phyloP scores from a whole-genome alignment of 1,140 invertebrate genomes.

The Caerostris darwini region DNA sequence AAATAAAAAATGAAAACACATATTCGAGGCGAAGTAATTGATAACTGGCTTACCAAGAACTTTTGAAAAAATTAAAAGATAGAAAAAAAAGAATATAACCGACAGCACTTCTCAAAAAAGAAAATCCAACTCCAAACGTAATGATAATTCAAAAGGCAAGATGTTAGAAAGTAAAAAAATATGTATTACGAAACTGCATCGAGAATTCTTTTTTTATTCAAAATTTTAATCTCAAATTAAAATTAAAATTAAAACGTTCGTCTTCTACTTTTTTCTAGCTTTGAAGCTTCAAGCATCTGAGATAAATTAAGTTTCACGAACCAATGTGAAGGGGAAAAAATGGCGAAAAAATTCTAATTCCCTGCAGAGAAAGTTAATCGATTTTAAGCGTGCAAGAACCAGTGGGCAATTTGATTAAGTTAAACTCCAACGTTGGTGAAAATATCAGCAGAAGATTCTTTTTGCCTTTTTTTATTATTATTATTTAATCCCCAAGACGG shows the following conservation, averaged over 20 bases:
- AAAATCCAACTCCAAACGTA: no score
- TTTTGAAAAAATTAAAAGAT: no score
- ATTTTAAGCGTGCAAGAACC: neutral
- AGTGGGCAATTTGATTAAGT: constrained; percentile 2
- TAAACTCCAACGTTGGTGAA: neutral
- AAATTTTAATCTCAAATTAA: constrained; percentile 30
- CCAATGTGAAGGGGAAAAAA: neutral
- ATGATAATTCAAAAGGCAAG: neutral
- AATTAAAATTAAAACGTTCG: constrained; percentile 18
- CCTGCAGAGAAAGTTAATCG: neutral
- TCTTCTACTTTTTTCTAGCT: neutral
- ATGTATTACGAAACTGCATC: neutral
- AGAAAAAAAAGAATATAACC: no score
- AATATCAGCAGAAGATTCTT: constrained; percentile 11
- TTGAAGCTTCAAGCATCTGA: neutral
- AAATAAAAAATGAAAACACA: no score
- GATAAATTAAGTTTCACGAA: constrained; percentile 7
- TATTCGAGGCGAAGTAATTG: no score
- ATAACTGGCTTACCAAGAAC: no score
- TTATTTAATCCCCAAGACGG: constrained; percentile 30
- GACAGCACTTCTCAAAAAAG: no score
- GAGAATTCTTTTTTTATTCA: neutral
- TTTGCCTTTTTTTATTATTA: neutral
- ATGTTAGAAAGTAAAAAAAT: neutral
- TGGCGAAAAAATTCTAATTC: neutral